Percentiles rank a stretch among this genome's conserved stretches.
Evolutionary conservation across 1,140 invertebrate genomes (phyloP).

Genomic region (Aphis craccivora): DNA sequence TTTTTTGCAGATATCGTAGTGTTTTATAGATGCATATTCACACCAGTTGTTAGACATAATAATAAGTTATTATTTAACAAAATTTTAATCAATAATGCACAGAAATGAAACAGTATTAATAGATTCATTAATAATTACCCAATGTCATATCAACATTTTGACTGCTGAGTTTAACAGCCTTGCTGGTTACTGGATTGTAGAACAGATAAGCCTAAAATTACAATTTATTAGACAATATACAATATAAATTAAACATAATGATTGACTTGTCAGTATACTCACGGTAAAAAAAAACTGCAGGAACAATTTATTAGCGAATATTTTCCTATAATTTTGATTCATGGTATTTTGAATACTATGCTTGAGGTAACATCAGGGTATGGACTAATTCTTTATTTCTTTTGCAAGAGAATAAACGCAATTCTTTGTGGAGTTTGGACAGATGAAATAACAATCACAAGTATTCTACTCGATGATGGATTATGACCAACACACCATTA

Average conservation of each 20-base stretch:
- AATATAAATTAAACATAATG: not conserved
- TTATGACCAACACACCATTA: not conserved
- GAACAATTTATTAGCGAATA: slow-evolving; percentile 18
- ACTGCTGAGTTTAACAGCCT: slow-evolving; percentile 77
- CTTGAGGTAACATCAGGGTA: slow-evolving; percentile 30
- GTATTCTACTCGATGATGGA: not conserved
- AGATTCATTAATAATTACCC: slow-evolving; percentile 69
- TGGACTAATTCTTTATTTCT: not conserved
- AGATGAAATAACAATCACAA: not conserved
- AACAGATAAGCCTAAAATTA: not conserved
- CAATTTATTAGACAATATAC: not conserved
- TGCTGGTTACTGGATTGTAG: slow-evolving; percentile 64
- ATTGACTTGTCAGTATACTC: not conserved
- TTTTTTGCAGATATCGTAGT: not conserved
- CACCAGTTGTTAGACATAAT: not conserved
- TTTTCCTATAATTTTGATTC: slow-evolving; percentile 29
- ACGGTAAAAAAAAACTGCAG: not conserved
- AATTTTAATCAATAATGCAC: not conserved
- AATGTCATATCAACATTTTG: slow-evolving; percentile 83
- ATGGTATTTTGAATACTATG: slow-evolving; percentile 18
- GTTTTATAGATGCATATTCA: not conserved
- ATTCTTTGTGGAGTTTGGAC: not conserved
- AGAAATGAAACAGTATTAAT: slow-evolving; percentile 26
- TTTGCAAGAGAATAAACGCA: not conserved
- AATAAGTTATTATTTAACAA: not conserved